These are phyloP conservation scores for Hedya salicella DNA, from an alignment of 2,888 invertebrate species.

Conservation along the genomic window DNA sequence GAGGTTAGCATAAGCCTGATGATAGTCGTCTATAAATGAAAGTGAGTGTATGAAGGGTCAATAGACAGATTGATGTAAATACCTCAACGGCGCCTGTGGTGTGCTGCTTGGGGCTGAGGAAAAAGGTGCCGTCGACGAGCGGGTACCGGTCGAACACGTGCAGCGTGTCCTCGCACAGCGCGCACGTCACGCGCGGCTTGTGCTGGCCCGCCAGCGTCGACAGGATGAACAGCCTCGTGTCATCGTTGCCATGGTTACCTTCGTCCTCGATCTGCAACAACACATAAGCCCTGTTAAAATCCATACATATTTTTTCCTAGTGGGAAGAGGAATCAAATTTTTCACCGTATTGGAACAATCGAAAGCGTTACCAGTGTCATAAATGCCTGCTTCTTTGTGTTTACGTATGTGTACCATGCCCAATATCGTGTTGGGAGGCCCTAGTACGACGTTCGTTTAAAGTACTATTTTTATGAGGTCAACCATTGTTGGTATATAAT, in stretches of 20 bases:
- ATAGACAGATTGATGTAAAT: no score
- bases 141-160: slow-evolving; percentile 99
- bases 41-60: no score
- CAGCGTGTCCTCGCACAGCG: slow-evolving; percentile 94
- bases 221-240: slow-evolving; percentile 97
- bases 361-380: no score
- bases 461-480: no score
- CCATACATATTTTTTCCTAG: neutral
- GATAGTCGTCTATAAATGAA: no score
- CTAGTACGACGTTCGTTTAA: no score
- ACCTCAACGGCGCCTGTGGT: slow-evolving; percentile 95
- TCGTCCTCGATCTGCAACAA: slow-evolving; percentile 97
- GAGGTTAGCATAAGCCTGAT: no score
- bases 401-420: no score
- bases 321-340: neutral
- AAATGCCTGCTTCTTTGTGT: no score
- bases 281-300: slow-evolving; percentile 31
- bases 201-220: slow-evolving; percentile 97
- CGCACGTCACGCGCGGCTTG: slow-evolving; percentile 93
- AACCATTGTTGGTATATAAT: no score
- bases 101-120: slow-evolving; percentile 97
- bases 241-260: slow-evolving; percentile 99
- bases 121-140: slow-evolving; percentile 98
- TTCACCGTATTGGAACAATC: no score
- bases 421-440: no score